A percentile compares a stretch with the other conserved stretches of the same genome.
phyloP scores from a whole-genome alignment of 2,113 vertebrate genomes.

The Tricholaema leucomelas region DNA sequence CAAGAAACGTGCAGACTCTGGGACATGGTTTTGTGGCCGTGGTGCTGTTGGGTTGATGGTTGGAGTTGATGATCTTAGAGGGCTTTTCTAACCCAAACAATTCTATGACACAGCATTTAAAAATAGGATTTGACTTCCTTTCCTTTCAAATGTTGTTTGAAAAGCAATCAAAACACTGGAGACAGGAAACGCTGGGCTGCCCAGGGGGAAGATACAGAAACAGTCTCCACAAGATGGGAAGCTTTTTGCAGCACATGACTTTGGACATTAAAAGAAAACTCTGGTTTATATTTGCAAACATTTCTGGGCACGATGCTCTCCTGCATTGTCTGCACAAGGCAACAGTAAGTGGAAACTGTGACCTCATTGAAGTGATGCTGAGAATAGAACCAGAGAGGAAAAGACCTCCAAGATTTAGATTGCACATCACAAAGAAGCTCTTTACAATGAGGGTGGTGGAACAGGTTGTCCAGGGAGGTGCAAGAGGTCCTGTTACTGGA shows the following conservation, averaged over 20 bases:
- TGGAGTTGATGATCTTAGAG: no score
- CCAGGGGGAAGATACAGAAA: neutral
- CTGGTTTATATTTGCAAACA: neutral
- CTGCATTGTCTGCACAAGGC: rapidly evolving
- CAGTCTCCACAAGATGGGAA: neutral
- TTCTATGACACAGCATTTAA: neutral
- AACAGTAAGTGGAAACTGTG: neutral
- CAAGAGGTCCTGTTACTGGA: no score
- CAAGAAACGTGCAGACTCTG: no score
- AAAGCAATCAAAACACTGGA: neutral
- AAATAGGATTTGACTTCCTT: slow-evolving; percentile 26
- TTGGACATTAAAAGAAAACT: neutral
- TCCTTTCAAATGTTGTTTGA: neutral
- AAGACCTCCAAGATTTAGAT: no score
- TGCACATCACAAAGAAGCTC: no score
- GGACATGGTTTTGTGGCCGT: no score
- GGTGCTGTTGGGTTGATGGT: no score
- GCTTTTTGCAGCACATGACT: neutral
- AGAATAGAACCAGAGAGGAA: no score
- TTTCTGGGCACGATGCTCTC: neutral
- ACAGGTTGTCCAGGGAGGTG: no score
- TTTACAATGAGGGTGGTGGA: no score
- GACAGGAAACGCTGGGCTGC: neutral
- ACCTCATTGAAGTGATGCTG: neutral
- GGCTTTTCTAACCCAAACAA: no score